Conservation (phyloP, 2,797 vertebrate species). For the Sylvilagus floridanus region DNA sequence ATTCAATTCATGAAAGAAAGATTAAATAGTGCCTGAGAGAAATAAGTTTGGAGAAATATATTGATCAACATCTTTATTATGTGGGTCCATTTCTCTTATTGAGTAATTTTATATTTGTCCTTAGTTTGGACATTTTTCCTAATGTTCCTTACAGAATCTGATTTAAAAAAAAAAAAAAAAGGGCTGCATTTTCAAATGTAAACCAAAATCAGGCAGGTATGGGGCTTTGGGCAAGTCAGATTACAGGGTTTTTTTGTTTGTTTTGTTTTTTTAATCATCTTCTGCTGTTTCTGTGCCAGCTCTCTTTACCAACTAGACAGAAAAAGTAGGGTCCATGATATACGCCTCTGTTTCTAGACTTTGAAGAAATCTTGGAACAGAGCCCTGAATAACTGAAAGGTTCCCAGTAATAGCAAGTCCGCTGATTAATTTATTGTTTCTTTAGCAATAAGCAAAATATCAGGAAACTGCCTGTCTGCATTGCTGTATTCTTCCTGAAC, state of each 20-base stretch:
- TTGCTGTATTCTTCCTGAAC: neutral
- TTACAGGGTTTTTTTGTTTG: neutral
- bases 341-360: neutral
- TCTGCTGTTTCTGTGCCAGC: neutral
- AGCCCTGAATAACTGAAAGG: neutral
- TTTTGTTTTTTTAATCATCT: neutral
- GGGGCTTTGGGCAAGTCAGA: neutral
- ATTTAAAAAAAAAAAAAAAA: neutral
- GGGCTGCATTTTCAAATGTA: neutral
- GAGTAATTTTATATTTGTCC: neutral
- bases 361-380: conserved; percentile 1
- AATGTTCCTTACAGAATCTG: neutral
- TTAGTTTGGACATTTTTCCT: neutral
- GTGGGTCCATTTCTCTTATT: neutral
- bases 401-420: conserved; percentile 1
- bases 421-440: conserved; percentile 37
- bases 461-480: neutral
- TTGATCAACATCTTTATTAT: neutral
- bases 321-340: neutral
- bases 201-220: neutral
- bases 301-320: neutral
- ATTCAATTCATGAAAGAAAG: conserved; percentile 29
- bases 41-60: neutral
- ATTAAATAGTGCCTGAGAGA: neutral
- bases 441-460: conserved; percentile 34